phyloP scores from a whole-genome alignment of 1,140 invertebrate genomes.

The Grapholita molesta region DNA sequence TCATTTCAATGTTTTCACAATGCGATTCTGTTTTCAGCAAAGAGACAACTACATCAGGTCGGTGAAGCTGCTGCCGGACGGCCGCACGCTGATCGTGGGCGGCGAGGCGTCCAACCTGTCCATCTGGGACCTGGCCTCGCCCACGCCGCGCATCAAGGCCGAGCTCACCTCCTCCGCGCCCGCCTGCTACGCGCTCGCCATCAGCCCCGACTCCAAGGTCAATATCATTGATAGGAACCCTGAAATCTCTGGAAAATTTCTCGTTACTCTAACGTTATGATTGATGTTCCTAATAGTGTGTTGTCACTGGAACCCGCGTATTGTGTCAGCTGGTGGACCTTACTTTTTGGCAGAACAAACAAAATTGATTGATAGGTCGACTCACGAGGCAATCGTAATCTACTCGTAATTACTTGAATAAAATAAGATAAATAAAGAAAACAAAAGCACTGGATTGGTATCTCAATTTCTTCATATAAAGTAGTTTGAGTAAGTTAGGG shows the following conservation, averaged over 20 bases:
- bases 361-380: no score
- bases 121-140: constrained; percentile 96
- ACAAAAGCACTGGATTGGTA: background rate
- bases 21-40: constrained; percentile 80
- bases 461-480: background rate
- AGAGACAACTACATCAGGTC: constrained; percentile 98
- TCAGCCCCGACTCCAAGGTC: constrained; percentile 96
- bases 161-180: constrained; percentile 98
- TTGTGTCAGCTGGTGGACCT: no score
- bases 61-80: constrained; percentile 97
- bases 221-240: no score
- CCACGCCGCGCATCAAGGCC: constrained; percentile 93
- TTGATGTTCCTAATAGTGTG: no score
- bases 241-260: no score
- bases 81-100: constrained; percentile 96
- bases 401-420: no score
- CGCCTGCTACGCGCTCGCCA: constrained; percentile 98
- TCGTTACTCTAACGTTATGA: constrained; percentile 92
- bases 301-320: no score
- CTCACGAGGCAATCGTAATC: no score
- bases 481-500: background rate
- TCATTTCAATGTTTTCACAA: background rate
- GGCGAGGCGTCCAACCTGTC: constrained; percentile 97
- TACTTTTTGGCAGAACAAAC: background rate
- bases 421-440: no score